phyloP scores from a whole-genome alignment of 2,888 invertebrate species.

The Nemotelus nigrinus region DNA sequence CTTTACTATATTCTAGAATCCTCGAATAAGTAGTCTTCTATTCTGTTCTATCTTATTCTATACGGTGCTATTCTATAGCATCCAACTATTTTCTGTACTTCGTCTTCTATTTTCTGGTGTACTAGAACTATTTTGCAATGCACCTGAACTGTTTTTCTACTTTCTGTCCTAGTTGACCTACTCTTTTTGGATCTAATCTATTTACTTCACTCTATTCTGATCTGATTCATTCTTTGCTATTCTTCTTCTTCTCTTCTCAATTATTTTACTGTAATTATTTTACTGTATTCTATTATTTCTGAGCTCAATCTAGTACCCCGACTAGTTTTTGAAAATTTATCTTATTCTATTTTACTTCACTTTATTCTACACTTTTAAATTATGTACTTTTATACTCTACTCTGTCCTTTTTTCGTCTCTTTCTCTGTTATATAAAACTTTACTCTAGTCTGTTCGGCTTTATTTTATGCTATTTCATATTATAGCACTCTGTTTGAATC shows the following conservation, averaged over 20 bases:
- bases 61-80: not conserved
- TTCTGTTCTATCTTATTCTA: not conserved
- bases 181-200: no score
- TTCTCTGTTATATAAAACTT: not conserved
- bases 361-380: not conserved
- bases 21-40: no score
- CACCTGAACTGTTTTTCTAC: no score
- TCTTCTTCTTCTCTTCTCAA: not conserved
- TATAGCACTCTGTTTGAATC: not conserved
- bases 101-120: no score
- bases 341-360: not conserved
- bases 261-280: no score
- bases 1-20: not conserved
- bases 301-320: no score
- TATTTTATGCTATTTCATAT: not conserved
- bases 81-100: not conserved
- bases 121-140: no score
- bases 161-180: no score
- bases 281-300: no score
- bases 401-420: not conserved
- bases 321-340: not conserved
- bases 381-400: not conserved
- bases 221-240: not conserved
- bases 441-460: not conserved
- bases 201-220: not conserved